These are phyloP conservation scores for Pan paniscus DNA, from an alignment of 2,113 vertebrate species.

Conservation along the genomic window DNA sequence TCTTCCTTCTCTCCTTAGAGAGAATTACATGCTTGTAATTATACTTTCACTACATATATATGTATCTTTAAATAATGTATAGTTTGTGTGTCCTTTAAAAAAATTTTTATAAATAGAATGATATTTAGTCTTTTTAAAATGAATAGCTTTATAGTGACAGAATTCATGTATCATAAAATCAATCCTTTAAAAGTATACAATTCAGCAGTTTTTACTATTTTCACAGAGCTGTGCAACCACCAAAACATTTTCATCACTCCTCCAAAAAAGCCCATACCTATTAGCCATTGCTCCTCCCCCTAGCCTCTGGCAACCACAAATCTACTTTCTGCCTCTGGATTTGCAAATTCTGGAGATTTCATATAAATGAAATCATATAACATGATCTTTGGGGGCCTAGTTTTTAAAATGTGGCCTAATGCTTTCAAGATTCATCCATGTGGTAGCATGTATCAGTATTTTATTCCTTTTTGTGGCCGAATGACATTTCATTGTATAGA, in stretches of 20 bases:
- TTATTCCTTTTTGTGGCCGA: background rate
- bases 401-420: background rate
- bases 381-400: background rate
- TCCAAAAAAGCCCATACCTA: background rate
- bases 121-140: background rate
- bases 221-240: background rate
- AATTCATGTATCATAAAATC: background rate
- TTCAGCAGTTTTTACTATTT: background rate
- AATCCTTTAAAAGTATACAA: background rate
- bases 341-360: background rate
- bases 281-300: background rate
- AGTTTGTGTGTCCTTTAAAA: background rate
- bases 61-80: background rate
- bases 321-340: background rate
- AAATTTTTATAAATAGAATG: background rate
- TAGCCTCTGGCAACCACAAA: background rate
- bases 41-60: background rate
- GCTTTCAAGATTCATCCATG: background rate
- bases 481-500: background rate
- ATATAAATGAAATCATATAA: background rate
- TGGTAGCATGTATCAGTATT: background rate
- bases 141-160: background rate
- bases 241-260: background rate
- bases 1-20: background rate
- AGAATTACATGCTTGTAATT: background rate